phyloP scores from a whole-genome alignment of 2,113 vertebrate species.

The Lophura nycthemera region DNA sequence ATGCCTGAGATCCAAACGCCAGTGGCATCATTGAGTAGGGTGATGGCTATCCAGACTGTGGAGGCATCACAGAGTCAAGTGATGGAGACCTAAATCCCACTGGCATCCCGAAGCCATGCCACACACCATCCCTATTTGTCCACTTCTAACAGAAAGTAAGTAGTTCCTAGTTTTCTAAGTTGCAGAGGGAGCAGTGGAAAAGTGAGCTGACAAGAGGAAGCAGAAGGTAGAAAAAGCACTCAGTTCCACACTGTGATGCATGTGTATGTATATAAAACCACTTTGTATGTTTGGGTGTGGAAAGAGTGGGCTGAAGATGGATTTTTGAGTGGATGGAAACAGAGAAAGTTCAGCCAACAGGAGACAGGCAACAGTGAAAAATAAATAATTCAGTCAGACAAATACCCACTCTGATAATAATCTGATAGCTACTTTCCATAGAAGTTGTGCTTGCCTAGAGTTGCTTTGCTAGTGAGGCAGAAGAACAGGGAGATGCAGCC shows the following conservation, averaged over 20 bases:
- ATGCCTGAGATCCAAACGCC: too few species aligned
- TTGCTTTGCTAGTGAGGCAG: not conserved
- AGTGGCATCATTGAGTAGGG: too few species aligned
- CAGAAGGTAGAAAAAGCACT: not conserved
- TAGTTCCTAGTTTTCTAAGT: not conserved
- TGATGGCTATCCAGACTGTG: too few species aligned
- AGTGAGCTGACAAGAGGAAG: not conserved
- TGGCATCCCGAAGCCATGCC: not conserved
- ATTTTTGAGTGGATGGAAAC: not conserved
- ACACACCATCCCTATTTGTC: not conserved
- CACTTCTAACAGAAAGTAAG: not conserved
- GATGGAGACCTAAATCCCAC: not conserved
- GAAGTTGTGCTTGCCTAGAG: not conserved
- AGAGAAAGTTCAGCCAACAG: not conserved
- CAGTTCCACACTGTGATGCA: not conserved
- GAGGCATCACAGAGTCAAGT: too few species aligned
- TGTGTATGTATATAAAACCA: not conserved
- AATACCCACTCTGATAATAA: not conserved
- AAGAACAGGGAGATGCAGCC: not conserved
- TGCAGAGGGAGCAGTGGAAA: not conserved
- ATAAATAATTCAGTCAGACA: not conserved
- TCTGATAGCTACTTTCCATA: not conserved
- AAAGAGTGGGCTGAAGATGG: not conserved
- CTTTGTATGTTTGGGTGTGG: not conserved
- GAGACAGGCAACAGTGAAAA: not conserved